Evolutionary conservation across 2,797 vertebrate genomes (phyloP), one percentile per base, ranked within the genome.

Genomic region (Phrynocephalus vlangalii): DNA sequence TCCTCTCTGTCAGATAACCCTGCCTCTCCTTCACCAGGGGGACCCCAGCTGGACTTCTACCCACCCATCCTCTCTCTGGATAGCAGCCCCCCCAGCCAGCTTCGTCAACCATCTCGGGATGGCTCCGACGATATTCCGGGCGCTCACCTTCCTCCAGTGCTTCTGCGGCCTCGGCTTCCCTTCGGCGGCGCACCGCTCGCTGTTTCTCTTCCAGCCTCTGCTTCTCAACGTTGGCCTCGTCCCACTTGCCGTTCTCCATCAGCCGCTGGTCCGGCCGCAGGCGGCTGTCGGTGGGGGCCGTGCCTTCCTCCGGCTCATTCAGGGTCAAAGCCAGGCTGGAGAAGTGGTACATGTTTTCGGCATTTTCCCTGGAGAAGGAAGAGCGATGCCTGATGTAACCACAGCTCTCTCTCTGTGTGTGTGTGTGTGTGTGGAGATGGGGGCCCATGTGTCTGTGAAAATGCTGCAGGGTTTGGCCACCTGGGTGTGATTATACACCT

Each of bases 331-430:
- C 97, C 92, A 97, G 95, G 86, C 96, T 95, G 0, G 97, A 97
- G 95, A 97, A 97, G 94, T 95, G 97, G 63, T 97, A 97, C 97
- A 97, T 97, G 93, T 97, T 97, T 93, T 97, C 97, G 0, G 97
- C 96, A 0, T 97, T 97, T 3, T 97, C 97, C 92, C 97, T 97
- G 93, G 0, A 0, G 2, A 0, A 87, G 0, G 0, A 92, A 30
- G 83, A 88, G 30, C 66, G 76, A 0, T 0, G 0, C 85, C 24
- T 26, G 78, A 44, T 44, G 38, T 44, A 44, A 44, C 38, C 38
- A 5, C 38, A 44, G 38, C 5, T 44, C 38, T 44, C 38, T 44
- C 38, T 44, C 38, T 38, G 2, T 33, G 33, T 33, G 33, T 33
- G 33, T 33, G 38, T 38, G 38, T 38, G 38, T 44, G 38, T 44